A percentile compares a stretch with the other conserved stretches of the same genome.
Conservation (phyloP, 1,140 invertebrate species). For the Caenorhabditis briggsae region DNA sequence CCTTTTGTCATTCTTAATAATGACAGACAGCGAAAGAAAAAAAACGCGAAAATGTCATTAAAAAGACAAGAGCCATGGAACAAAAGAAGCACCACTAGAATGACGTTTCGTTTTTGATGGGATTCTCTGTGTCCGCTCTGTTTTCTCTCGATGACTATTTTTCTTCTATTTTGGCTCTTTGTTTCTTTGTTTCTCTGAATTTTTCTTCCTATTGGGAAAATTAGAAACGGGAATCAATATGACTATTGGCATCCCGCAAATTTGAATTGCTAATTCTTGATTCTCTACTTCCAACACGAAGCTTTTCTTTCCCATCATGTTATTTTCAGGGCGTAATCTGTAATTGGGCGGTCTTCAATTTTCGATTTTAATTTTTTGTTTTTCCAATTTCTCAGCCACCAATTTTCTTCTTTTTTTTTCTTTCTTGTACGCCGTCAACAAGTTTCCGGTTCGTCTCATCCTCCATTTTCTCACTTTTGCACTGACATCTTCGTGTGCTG, state of each 20-base stretch:
- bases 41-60: not conserved
- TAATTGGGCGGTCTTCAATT: not conserved
- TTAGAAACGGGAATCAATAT: too few species aligned
- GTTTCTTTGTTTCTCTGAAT: not conserved
- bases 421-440: not conserved
- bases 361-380: not conserved
- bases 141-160: not conserved
- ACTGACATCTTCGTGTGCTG: not conserved
- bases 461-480: constrained; percentile 23
- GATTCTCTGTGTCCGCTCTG: not conserved
- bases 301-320: too few species aligned
- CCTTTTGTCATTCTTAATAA: not conserved
- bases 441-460: constrained; percentile 38
- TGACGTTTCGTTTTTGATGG: constrained; percentile 38
- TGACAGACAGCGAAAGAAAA: not conserved
- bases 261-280: constrained; percentile 18
- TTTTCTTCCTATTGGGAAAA: too few species aligned
- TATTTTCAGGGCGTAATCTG: too few species aligned
- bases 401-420: not conserved
- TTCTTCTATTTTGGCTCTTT: not conserved
- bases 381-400: not conserved
- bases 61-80: not conserved
- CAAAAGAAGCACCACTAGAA: not conserved
- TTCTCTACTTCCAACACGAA: too few species aligned
- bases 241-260: not conserved